A percentile compares a stretch with the other conserved stretches of the same genome.
Evolutionary conservation across 92 coral and sea anemone species (phyloP).

Genomic region (Hydrozoanthus gracilis): DNA sequence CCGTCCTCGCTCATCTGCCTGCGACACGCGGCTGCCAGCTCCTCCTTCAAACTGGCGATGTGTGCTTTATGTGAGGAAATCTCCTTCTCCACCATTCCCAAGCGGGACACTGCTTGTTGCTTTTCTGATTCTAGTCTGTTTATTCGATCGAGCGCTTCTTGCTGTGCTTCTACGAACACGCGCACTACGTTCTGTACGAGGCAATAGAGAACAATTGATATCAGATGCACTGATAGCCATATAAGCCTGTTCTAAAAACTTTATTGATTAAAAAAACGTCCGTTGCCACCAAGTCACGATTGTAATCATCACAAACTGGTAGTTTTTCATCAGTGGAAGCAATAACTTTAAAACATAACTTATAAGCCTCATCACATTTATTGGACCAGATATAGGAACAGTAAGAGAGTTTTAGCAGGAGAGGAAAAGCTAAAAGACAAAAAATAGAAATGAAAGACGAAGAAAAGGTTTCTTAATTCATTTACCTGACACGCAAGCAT

Average conservation of each 20-base stretch:
- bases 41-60: conserved; percentile 86
- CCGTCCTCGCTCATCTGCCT: conserved; percentile 96
- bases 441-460: no score
- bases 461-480: not conserved
- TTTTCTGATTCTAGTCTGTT: conserved; percentile 90
- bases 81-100: conserved; percentile 86
- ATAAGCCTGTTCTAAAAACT: not conserved
- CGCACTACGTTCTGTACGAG: conserved; percentile 80
- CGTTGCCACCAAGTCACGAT: no score
- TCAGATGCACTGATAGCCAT: not conserved
- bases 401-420: no score
- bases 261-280: not conserved
- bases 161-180: conserved; percentile 92
- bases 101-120: conserved; percentile 85
- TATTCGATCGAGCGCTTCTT: conserved; percentile 87
- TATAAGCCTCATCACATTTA: no score
- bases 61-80: conserved; percentile 91
- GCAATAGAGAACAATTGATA: not conserved
- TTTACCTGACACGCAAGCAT: conserved; percentile 89
- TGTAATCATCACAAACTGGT: not conserved
- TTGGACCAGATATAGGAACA: no score
- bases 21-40: conserved; percentile 91
- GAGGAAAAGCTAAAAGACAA: no score
- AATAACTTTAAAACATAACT: no score
- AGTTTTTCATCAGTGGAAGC: no score